Conservation (phyloP, 2,113 vertebrate genomes). For the Pterocles gutturalis region DNA sequence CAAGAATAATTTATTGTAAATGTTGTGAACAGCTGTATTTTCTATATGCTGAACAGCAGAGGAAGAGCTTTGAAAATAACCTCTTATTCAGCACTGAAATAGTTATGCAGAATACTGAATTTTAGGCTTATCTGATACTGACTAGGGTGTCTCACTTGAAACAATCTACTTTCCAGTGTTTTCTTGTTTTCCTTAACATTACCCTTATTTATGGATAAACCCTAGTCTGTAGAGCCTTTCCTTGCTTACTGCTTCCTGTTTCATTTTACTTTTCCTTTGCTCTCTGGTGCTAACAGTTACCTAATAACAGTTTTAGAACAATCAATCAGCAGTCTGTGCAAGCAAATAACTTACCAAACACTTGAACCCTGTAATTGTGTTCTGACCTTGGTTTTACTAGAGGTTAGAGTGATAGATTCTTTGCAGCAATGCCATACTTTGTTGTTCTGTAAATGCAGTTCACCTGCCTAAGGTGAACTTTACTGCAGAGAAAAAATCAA, state of each 20-base stretch:
- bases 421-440: neutral
- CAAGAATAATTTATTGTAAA: neutral
- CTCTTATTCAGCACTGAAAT: neutral
- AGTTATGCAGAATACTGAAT: neutral
- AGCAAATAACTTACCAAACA: slow-evolving; percentile 60
- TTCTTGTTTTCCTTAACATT: neutral
- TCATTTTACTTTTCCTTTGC: neutral
- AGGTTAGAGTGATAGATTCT: slow-evolving; percentile 42
- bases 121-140: neutral
- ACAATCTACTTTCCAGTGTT: neutral
- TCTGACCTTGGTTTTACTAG: slow-evolving; percentile 52
- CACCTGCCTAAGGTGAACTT: slow-evolving; percentile 20
- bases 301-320: slow-evolving; percentile 47
- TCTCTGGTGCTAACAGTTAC: neutral
- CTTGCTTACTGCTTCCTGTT: neutral
- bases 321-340: slow-evolving; percentile 41
- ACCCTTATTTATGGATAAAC: neutral
- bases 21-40: neutral
- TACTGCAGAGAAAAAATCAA: neutral
- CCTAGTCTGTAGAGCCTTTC: neutral
- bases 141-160: neutral
- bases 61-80: neutral
- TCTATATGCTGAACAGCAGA: neutral
- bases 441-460: slow-evolving; percentile 28
- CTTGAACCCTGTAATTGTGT: slow-evolving; percentile 71